phyloP scores from a whole-genome alignment of 2,888 invertebrate genomes.

The Brachyptera risi region DNA sequence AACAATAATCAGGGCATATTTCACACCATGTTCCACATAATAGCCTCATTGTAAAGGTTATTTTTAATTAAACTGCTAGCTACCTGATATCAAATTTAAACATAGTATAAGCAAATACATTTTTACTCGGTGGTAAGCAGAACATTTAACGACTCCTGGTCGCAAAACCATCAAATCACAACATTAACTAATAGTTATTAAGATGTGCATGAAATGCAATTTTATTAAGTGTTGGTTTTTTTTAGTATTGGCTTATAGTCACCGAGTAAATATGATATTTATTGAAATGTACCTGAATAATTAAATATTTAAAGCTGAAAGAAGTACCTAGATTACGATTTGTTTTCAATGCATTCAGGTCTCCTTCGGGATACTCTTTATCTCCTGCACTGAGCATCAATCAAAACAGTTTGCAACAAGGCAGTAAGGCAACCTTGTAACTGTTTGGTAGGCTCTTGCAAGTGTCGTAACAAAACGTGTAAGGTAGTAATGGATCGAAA shows the following conservation, averaged over 20 bases:
- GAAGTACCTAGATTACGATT: constrained; percentile 9
- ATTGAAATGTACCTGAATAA: constrained; percentile 23
- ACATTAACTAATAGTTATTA: no score
- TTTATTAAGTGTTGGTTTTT: background rate
- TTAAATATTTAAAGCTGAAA: constrained; percentile 15
- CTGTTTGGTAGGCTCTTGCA: background rate
- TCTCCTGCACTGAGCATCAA: background rate
- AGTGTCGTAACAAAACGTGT: background rate
- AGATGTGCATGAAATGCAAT: background rate
- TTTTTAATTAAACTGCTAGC: background rate
- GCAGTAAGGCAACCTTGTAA: background rate
- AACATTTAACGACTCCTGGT: background rate
- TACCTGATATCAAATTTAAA: background rate
- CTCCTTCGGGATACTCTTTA: background rate
- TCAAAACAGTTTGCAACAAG: background rate
- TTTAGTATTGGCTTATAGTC: background rate
- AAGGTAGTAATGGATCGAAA: constrained; percentile 1
- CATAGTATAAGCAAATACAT: background rate
- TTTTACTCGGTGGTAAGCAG: background rate
- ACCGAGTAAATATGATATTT: background rate
- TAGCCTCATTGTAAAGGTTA: background rate
- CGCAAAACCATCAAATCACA: background rate
- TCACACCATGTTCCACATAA: background rate
- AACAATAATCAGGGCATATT: no score
- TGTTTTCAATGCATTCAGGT: constrained; percentile 23